Evolutionary conservation across 2,888 invertebrate species (phyloP).

Genomic region (Ephialtes manifestator): DNA sequence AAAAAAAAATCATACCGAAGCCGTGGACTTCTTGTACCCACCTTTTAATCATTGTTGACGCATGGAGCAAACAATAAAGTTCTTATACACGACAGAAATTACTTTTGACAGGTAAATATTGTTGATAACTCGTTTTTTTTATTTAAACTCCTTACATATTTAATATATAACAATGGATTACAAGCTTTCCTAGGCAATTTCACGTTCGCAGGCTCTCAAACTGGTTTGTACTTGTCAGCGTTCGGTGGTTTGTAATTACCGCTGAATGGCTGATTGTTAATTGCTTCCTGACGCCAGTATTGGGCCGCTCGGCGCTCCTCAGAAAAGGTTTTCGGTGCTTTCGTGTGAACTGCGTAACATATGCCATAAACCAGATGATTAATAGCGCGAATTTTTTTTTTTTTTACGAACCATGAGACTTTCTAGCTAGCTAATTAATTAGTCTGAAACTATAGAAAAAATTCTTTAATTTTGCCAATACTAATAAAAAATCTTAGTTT

Average conservation of each 20-base stretch:
- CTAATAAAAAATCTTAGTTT: background rate
- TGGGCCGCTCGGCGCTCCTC: conserved; percentile 71
- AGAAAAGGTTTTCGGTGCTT: conserved; percentile 72
- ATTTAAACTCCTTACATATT: conserved; percentile 9
- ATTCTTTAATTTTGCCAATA: background rate
- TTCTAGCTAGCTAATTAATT: background rate
- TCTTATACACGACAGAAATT: conserved; percentile 45
- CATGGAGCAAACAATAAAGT: conserved; percentile 58
- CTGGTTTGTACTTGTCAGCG: conserved; percentile 68
- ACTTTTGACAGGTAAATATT: conserved; percentile 16
- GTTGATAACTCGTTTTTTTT: conserved; percentile 12
- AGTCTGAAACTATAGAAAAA: background rate
- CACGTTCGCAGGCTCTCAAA: conserved; percentile 8
- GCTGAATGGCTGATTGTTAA: conserved; percentile 72
- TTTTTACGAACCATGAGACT: background rate
- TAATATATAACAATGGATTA: background rate
- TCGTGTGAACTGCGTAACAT: conserved; percentile 43
- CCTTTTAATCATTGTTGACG: conserved; percentile 48
- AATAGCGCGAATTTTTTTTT: background rate
- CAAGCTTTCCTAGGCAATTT: background rate
- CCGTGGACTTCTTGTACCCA: conserved; percentile 32
- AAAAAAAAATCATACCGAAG: background rate
- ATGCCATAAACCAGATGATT: background rate
- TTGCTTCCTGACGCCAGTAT: conserved; percentile 72
- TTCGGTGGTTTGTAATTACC: conserved; percentile 68